Conservation (phyloP, 37 sponge, comb jelly and placozoan genomes). For the Haliclona indistincta region DNA sequence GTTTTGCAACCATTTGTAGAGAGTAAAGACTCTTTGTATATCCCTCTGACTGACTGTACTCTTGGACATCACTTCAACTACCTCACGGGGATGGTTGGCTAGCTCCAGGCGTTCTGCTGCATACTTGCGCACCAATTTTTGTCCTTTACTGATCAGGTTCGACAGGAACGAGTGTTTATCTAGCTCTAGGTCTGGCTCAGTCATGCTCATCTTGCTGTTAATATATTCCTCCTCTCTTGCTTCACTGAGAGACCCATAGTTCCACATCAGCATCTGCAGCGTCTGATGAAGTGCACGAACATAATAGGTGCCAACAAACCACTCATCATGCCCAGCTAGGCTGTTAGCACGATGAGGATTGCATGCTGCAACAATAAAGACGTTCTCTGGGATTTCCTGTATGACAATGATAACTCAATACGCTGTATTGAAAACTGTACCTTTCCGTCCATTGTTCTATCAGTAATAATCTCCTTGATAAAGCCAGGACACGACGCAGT, state of each 20-base stretch:
- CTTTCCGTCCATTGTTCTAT: constrained; percentile 59
- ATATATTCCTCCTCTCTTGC: constrained; percentile 79
- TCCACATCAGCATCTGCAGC: constrained; percentile 72
- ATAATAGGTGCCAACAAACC: constrained; percentile 75
- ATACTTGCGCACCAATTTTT: constrained; percentile 61
- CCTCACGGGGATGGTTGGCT: no score
- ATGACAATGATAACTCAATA: not conserved
- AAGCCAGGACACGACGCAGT: constrained; percentile 65
- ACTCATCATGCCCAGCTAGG: constrained; percentile 39
- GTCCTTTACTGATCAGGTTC: constrained; percentile 48
- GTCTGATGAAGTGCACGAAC: constrained; percentile 81
- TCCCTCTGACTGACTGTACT: constrained; percentile 87
- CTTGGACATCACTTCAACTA: constrained; percentile 20
- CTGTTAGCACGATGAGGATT: constrained; percentile 86
- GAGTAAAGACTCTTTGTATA: constrained; percentile 67
- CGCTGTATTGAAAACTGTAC: constrained; percentile 2
- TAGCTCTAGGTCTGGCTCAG: constrained; percentile 10
- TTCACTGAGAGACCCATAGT: constrained; percentile 76
- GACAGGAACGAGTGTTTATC: constrained; percentile 40
- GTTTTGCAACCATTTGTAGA: constrained; percentile 49
- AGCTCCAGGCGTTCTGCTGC: constrained; percentile 67
- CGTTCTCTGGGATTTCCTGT: constrained; percentile 42
- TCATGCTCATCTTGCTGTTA: constrained; percentile 53
- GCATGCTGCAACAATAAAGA: constrained; percentile 83
- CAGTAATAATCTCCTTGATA: constrained; percentile 58